Evolutionary conservation across 2,797 vertebrate species (phyloP).

Genomic region (Pseudotriccus pelzelni): DNA sequence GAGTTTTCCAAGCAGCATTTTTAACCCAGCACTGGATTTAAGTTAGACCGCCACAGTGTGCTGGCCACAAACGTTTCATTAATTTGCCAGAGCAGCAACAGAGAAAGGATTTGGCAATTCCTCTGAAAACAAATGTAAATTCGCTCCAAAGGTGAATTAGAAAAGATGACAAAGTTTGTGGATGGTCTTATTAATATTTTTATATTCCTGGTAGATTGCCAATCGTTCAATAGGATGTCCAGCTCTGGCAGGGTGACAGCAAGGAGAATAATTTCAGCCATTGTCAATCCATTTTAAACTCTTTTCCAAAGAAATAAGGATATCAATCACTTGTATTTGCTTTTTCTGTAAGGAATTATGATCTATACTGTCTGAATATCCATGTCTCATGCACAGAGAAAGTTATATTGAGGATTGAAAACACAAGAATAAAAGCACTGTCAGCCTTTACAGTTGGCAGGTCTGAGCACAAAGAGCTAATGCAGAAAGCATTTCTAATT

Average conservation of each 20-base stretch:
- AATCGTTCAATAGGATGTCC: background rate
- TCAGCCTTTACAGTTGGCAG: background rate
- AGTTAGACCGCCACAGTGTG: background rate
- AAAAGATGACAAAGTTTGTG: background rate
- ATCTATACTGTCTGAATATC: constrained; percentile 2
- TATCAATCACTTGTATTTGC: constrained; percentile 22
- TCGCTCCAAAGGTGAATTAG: background rate
- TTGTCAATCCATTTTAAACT: constrained; percentile 58
- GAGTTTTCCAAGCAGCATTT: background rate
- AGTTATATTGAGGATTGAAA: background rate
- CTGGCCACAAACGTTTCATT: background rate
- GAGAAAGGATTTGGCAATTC: background rate
- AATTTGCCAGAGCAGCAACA: background rate
- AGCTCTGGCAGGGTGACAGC: constrained; percentile 23
- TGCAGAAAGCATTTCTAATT: background rate
- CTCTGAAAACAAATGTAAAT: constrained; percentile 25
- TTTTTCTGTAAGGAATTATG: constrained; percentile 9
- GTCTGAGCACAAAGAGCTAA: background rate
- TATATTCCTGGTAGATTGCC: constrained; percentile 14
- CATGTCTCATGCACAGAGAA: background rate
- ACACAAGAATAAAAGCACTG: background rate
- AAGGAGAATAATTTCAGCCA: constrained; percentile 19
- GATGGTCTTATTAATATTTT: constrained; percentile 3
- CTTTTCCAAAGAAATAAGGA: constrained; percentile 30
- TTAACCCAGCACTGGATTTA: background rate